Evolutionary conservation across 2,113 vertebrate species (phyloP).

Genomic region (Oncorhynchus kisutch): DNA sequence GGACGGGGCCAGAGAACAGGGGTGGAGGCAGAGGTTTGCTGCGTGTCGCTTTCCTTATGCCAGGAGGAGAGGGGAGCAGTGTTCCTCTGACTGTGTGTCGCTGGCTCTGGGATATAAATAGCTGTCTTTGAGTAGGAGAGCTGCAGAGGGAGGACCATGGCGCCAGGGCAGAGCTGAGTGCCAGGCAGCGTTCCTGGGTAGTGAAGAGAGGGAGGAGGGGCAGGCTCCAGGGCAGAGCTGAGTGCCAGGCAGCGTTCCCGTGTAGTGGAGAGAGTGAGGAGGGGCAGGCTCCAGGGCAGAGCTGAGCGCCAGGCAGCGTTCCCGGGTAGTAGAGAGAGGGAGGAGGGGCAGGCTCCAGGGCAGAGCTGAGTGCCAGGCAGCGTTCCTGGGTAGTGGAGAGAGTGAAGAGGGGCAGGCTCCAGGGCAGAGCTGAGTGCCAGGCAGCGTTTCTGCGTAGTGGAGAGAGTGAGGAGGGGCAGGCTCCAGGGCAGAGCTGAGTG

Average conservation of each 20-base stretch:
- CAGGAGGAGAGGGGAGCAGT: constrained; percentile 50
- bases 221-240: constrained; percentile 67
- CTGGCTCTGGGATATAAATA: constrained; percentile 73
- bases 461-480: constrained; percentile 46
- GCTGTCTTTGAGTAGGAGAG: constrained; percentile 71
- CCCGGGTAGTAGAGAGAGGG: no score
- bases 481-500: constrained; percentile 66
- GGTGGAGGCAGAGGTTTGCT: constrained; percentile 39
- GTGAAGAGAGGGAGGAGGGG: constrained; percentile 43
- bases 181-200: constrained; percentile 51
- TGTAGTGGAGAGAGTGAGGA: constrained; percentile 4
- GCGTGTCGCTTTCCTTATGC: constrained; percentile 41
- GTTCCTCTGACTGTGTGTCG: constrained; percentile 55
- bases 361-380: constrained; percentile 60
- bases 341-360: constrained; percentile 62
- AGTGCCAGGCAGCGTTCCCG: constrained; percentile 48
- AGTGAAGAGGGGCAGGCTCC: constrained; percentile 60
- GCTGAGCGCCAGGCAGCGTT: constrained; percentile 56
- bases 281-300: constrained; percentile 66
- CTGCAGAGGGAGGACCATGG: constrained; percentile 61
- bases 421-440: constrained; percentile 63
- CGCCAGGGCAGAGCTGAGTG: constrained; percentile 67
- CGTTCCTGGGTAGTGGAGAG: constrained; percentile 12
- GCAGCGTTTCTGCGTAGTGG: constrained; percentile 19
- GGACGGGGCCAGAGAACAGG: constrained; percentile 28